Percentiles rank a stretch among this genome's conserved stretches.
phyloP scores from a whole-genome alignment of 2,113 vertebrate genomes.

The Myotis lucifugus region DNA sequence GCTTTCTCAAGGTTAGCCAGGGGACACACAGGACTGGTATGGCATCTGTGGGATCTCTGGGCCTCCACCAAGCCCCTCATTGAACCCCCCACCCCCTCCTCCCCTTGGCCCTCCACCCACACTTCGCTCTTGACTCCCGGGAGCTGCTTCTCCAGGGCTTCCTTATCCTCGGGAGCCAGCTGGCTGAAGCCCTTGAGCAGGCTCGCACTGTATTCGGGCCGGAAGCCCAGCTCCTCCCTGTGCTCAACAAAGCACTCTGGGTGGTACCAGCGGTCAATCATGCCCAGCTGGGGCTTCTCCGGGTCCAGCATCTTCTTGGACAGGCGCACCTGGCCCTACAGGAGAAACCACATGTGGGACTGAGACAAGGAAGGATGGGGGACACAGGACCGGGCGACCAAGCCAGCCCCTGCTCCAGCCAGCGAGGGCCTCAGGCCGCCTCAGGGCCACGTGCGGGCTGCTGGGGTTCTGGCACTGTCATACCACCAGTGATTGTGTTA shows the following conservation, averaged over 20 bases:
- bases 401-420: neutral
- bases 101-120: slow-evolving; percentile 73
- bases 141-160: slow-evolving; percentile 92
- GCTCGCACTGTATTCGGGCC: slow-evolving; percentile 87
- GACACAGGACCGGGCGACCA: fast-evolving
- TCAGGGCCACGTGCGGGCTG: neutral
- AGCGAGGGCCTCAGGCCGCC: neutral
- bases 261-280: slow-evolving; percentile 99
- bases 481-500: neutral
- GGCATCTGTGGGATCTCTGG: neutral
- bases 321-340: slow-evolving; percentile 94
- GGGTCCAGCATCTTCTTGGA: slow-evolving; percentile 96
- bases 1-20: neutral
- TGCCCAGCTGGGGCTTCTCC: slow-evolving; percentile 95
- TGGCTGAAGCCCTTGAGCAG: slow-evolving; percentile 93
- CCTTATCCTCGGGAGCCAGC: slow-evolving; percentile 92
- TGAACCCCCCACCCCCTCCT: fast-evolving
- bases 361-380: neutral
- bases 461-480: neutral
- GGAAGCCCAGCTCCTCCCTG: slow-evolving; percentile 93
- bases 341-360: neutral
- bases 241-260: slow-evolving; percentile 92
- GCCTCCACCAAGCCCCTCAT: neutral
- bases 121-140: slow-evolving; percentile 92
- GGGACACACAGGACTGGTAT: neutral